Evolutionary conservation across 2,113 vertebrate species (phyloP).

Genomic region (Excalfactoria chinensis): DNA sequence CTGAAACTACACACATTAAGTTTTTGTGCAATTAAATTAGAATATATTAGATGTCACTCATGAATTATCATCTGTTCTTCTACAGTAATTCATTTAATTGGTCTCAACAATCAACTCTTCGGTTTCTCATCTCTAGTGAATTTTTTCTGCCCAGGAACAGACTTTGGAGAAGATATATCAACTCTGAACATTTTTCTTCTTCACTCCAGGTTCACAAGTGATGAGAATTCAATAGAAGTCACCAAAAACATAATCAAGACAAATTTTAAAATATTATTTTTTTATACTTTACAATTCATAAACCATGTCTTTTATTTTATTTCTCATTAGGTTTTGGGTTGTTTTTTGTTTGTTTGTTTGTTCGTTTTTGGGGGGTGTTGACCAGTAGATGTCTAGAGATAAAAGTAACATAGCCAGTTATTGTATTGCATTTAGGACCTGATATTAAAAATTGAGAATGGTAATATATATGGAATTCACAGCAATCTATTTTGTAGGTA

Average conservation of each 20-base stretch:
- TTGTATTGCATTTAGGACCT: neutral
- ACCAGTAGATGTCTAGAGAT: neutral
- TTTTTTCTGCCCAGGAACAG: slow-evolving; percentile 56
- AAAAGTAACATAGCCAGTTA: neutral
- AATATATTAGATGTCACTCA: slow-evolving; percentile 64
- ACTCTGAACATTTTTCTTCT: slow-evolving; percentile 39
- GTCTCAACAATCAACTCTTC: slow-evolving; percentile 54
- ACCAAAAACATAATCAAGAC: neutral
- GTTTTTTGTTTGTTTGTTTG: too few species aligned
- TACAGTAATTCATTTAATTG: slow-evolving; percentile 71
- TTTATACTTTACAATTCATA: neutral
- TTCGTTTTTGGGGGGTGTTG: neutral
- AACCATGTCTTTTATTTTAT: neutral
- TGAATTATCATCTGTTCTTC: slow-evolving; percentile 66
- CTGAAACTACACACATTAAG: slow-evolving; percentile 4
- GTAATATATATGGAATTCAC: neutral
- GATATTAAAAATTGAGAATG: neutral
- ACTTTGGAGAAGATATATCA: slow-evolving; percentile 55
- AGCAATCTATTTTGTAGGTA: neutral
- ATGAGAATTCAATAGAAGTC: slow-evolving; percentile 5
- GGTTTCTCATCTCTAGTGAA: slow-evolving; percentile 63
- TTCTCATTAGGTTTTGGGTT: neutral
- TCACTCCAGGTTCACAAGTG: slow-evolving; percentile 33
- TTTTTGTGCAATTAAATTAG: slow-evolving; percentile 67
- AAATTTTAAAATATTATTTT: neutral